phyloP scores from a whole-genome alignment of 2,797 vertebrate genomes.

The Garrulus glandarius region DNA sequence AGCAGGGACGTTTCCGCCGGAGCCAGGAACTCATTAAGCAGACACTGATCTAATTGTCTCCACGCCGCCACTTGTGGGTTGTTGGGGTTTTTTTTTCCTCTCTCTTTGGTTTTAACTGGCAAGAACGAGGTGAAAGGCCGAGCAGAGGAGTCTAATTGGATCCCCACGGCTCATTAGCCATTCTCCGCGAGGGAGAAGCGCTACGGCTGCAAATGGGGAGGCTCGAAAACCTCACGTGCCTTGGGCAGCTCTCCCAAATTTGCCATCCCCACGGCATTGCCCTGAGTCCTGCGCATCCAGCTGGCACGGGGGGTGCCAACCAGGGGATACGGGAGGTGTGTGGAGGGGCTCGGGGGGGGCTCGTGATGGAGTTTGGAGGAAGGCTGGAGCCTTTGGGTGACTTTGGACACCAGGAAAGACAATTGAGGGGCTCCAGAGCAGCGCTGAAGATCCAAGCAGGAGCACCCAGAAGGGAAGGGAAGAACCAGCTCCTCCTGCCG shows the following conservation, averaged over 20 bases:
- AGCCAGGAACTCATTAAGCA: not conserved
- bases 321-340: fast-evolving
- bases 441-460: not conserved
- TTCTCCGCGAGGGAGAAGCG: not conserved
- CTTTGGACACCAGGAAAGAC: not conserved
- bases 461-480: not conserved
- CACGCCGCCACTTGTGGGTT: fast-evolving
- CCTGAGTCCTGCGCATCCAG: not conserved
- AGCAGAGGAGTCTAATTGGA: not conserved
- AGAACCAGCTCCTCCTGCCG: not conserved
- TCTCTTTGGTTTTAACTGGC: not conserved
- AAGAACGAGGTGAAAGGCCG: not conserved
- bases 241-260: fast-evolving
- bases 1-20: not conserved
- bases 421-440: not conserved
- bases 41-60: slow-evolving; percentile 27
- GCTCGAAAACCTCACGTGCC: fast-evolving
- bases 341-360: not conserved
- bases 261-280: no score
- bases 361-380: fast-evolving
- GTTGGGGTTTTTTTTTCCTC: no score
- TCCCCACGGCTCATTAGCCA: not conserved
- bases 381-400: not conserved
- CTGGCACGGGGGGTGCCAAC: not conserved
- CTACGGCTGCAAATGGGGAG: not conserved